These are phyloP conservation scores for Spilogale gracilis DNA, from an alignment of 2,113 vertebrate genomes.

Conservation along the genomic window DNA sequence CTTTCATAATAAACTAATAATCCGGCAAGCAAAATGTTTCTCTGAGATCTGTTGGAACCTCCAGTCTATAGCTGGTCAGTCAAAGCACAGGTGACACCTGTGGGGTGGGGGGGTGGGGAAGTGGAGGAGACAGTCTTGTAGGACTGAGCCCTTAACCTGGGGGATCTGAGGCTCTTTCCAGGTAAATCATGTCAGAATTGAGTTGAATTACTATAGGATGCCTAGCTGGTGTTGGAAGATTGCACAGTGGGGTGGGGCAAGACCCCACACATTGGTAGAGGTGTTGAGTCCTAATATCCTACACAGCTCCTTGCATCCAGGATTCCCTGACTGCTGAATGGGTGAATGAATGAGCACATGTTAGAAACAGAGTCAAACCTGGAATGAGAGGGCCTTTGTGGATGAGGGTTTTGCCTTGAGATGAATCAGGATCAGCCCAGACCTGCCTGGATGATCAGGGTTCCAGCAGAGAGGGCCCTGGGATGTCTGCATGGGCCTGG, in stretches of 20 bases:
- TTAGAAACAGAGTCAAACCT: neutral
- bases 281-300: neutral
- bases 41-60: neutral
- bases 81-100: neutral
- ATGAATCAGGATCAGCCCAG: neutral
- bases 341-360: neutral
- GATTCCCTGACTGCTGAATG: neutral
- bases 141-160: neutral
- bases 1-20: neutral
- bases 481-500: neutral
- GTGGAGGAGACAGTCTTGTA: neutral
- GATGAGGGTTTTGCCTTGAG: neutral
- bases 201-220: neutral
- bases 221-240: neutral
- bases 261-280: neutral
- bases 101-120: neutral
- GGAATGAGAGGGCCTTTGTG: neutral
- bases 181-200: neutral
- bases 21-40: neutral
- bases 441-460: neutral
- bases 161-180: neutral
- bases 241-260: too few relatives aligned
- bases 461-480: neutral
- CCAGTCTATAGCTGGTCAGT: neutral
- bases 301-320: fast-evolving